These are phyloP conservation scores for Sander lucioperca DNA, from an alignment of 2,113 vertebrate species.

Conservation along the genomic window DNA sequence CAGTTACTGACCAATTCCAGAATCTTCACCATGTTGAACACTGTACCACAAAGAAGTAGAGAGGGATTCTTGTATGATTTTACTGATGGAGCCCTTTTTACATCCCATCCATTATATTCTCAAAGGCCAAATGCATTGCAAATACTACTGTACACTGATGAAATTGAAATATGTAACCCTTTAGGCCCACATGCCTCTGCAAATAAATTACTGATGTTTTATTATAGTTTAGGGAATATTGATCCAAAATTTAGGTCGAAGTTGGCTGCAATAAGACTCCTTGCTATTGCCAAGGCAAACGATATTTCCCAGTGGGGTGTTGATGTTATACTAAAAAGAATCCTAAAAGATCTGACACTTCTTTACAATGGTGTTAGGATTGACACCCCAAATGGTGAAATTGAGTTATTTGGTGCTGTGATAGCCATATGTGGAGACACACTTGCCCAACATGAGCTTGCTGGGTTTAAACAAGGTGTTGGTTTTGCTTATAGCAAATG, in stretches of 20 bases:
- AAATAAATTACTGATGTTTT: constrained; percentile 3
- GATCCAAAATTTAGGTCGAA: constrained; percentile 15
- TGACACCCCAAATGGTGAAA: too few relatives aligned
- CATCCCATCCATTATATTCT: constrained; percentile 21
- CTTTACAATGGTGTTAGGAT: too few relatives aligned
- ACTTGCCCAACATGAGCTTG: too few relatives aligned
- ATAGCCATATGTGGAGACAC: too few relatives aligned
- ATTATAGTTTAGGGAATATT: constrained; percentile 31
- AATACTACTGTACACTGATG: constrained; percentile 12
- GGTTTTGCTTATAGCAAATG: too few relatives aligned
- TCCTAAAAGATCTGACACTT: too few relatives aligned
- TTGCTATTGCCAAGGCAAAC: too few relatives aligned
- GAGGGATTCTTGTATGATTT: constrained; percentile 35
- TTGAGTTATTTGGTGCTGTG: too few relatives aligned
- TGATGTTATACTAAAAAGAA: constrained; percentile 17
- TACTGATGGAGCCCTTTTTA: constrained; percentile 26
- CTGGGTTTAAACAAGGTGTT: too few relatives aligned
- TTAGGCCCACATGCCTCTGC: not conserved
- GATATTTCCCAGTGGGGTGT: constrained; percentile 8
- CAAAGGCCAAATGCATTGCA: constrained; percentile 20
- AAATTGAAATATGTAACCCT: constrained; percentile 29
- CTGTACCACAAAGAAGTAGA: constrained; percentile 13
- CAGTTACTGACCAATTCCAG: constrained; percentile 25
- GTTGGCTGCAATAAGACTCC: constrained; percentile 16
- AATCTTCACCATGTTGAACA: constrained; percentile 26